Percentiles rank a stretch among this genome's conserved stretches.
Evolutionary conservation across 2,888 invertebrate genomes (phyloP).

Genomic region (Euplagia quadripunctaria): DNA sequence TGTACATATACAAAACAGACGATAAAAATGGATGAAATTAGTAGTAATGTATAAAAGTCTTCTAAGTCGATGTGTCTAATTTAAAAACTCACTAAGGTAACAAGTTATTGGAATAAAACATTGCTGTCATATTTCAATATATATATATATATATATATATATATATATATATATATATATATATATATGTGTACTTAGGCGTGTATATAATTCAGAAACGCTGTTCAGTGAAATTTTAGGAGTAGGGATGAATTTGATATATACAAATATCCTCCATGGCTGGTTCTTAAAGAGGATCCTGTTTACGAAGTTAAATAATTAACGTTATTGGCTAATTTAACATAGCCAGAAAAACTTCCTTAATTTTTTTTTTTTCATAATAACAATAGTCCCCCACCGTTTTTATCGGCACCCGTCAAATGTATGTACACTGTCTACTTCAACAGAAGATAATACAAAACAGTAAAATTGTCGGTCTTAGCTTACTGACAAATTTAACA

Average conservation of each 20-base stretch:
- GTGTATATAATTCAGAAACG: neutral
- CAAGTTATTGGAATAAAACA: no score
- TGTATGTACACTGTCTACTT: neutral
- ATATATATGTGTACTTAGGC: neutral
- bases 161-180: no score
- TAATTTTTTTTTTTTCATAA: neutral
- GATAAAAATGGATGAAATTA: neutral
- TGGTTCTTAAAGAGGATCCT: neutral
- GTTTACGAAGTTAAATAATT: neutral
- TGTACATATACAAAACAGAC: neutral
- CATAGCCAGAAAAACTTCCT: neutral
- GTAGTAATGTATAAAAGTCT: neutral
- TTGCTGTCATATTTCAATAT: no score
- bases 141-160: no score
- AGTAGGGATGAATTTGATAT: no score
- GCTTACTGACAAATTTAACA: no score
- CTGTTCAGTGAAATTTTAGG: neutral
- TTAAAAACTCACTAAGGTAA: no score
- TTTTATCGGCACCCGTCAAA: neutral
- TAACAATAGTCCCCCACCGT: neutral
- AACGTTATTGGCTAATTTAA: neutral
- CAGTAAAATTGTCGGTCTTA: neutral
- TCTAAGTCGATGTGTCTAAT: neutral
- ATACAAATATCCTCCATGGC: neutral
- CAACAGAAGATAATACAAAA: neutral